phyloP scores from a whole-genome alignment of 2,888 invertebrate genomes.

The Sepioteuthis lessoniana region DNA sequence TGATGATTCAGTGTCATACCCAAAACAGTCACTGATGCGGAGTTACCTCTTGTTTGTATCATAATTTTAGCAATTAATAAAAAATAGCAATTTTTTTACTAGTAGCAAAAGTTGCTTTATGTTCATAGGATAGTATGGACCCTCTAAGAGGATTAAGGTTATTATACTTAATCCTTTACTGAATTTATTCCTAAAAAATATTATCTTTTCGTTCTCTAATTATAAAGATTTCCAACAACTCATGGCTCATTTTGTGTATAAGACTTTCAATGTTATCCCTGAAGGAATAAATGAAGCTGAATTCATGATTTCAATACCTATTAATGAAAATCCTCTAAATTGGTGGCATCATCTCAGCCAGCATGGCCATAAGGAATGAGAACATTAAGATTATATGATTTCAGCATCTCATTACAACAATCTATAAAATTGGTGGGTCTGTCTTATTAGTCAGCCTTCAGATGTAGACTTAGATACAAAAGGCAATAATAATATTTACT shows the following conservation, averaged over 20 bases:
- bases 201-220: background rate
- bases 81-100: too few relatives aligned
- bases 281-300: slow-evolving; percentile 15
- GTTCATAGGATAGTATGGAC: background rate
- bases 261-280: background rate
- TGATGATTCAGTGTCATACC: too few relatives aligned
- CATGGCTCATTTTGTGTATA: background rate
- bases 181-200: background rate
- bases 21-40: too few relatives aligned
- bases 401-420: background rate
- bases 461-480: background rate
- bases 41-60: too few relatives aligned
- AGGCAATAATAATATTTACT: too few relatives aligned
- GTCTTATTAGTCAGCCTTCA: background rate
- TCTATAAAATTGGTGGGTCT: background rate
- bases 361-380: background rate
- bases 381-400: background rate
- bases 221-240: background rate
- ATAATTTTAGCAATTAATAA: too few relatives aligned
- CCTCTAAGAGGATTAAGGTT: background rate
- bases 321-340: background rate
- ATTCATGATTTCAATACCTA: slow-evolving; percentile 33
- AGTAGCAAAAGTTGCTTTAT: too few relatives aligned
- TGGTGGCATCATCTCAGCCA: background rate
- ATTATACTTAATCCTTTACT: background rate